Conservation (phyloP, 1,140 invertebrate species). For the Thaumetopoea pityocampa region DNA sequence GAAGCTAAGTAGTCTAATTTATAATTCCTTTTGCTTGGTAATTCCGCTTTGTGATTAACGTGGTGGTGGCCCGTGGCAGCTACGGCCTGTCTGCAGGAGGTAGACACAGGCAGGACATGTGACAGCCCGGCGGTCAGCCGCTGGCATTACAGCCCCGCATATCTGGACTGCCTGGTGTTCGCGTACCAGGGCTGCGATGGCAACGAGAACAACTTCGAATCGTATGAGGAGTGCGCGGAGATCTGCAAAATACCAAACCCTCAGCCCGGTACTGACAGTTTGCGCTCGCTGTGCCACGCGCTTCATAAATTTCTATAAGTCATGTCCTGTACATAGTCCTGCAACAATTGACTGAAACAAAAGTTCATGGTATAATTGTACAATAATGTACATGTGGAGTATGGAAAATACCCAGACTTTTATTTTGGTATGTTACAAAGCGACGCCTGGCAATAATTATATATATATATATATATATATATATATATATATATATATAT, state of each 20-base stretch:
- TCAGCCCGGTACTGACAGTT: slow-evolving; percentile 33
- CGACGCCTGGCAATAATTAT: too few species aligned
- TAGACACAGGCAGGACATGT: slow-evolving; percentile 33
- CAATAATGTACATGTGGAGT: too few species aligned
- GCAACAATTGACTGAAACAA: too few species aligned
- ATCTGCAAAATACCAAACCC: slow-evolving; percentile 76
- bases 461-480: too few species aligned
- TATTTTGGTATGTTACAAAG: too few species aligned
- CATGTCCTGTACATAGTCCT: too few species aligned
- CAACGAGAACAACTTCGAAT: slow-evolving; percentile 89
- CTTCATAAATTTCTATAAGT: too few species aligned
- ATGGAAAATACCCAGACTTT: too few species aligned
- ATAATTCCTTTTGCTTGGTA: too few species aligned
- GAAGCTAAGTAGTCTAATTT: slow-evolving; percentile 5
- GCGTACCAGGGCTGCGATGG: slow-evolving; percentile 91
- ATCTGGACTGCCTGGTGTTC: slow-evolving; percentile 81
- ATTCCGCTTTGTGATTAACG: slow-evolving; percentile 28
- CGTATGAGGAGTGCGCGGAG: slow-evolving; percentile 81
- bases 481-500: too few species aligned
- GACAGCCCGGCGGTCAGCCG: slow-evolving; percentile 26
- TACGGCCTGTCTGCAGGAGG: slow-evolving; percentile 33
- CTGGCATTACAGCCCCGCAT: slow-evolving; percentile 46
- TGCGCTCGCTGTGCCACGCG: slow-evolving; percentile 10
- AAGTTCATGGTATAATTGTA: too few species aligned
- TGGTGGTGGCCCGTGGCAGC: slow-evolving; percentile 21